These are phyloP conservation scores for Pygmarrhopalites habei DNA, from an alignment of 1,140 invertebrate species.

Conservation along the genomic window DNA sequence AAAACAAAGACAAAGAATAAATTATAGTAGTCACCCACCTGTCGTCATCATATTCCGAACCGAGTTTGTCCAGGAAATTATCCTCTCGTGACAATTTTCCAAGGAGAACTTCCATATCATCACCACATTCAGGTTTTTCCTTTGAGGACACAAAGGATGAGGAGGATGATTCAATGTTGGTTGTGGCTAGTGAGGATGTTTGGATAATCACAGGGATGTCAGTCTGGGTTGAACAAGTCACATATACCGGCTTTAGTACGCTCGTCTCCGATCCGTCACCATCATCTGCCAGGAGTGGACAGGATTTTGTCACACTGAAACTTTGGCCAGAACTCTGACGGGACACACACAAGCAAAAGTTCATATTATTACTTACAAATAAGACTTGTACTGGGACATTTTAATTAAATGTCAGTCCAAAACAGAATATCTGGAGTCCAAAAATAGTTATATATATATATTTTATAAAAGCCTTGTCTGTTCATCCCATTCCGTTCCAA, in stretches of 20 bases:
- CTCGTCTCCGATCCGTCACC: neutral
- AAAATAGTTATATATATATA: too few species aligned
- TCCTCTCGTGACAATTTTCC: conserved; percentile 8
- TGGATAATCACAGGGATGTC: conserved; percentile 26
- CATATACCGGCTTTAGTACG: neutral
- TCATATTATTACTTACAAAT: neutral
- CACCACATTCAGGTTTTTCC: neutral
- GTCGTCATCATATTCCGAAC: conserved; percentile 28
- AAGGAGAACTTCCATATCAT: conserved; percentile 11
- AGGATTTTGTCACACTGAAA: conserved; percentile 30
- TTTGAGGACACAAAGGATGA: neutral
- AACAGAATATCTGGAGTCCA: too few species aligned
- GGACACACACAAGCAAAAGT: neutral
- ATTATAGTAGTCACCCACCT: too few species aligned
- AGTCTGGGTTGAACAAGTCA: conserved; percentile 30
- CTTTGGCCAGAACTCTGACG: conserved; percentile 25
- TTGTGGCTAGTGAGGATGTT: neutral
- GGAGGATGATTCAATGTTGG: neutral
- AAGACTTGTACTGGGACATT: neutral
- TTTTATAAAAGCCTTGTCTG: too few species aligned
- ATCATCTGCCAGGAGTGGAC: conserved; percentile 26
- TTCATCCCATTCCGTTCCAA: too few species aligned
- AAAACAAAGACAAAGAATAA: too few species aligned
- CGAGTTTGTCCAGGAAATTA: conserved; percentile 19
- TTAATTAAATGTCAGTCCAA: neutral